These are phyloP conservation scores for Chelonoidis abingdonii DNA, from an alignment of 2,113 vertebrate genomes.

Conservation along the genomic window DNA sequence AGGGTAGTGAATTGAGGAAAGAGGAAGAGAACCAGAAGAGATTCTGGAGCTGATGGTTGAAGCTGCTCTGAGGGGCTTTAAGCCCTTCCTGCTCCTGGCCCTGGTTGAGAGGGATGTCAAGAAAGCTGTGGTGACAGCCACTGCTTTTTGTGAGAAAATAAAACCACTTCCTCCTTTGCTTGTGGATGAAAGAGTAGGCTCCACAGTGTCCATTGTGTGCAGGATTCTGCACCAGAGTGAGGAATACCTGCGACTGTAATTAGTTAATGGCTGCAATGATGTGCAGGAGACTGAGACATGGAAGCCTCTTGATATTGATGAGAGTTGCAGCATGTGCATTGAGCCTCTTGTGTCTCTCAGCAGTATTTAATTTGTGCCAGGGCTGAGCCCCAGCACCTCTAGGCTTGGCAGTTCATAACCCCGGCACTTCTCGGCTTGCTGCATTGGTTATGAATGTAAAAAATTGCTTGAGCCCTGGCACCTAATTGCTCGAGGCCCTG, in stretches of 20 bases:
- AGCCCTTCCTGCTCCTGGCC: not conserved
- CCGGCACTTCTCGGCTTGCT: too few species aligned
- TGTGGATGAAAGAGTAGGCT: not conserved
- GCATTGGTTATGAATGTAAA: too few species aligned
- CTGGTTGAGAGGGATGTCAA: not conserved
- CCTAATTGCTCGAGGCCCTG: too few species aligned
- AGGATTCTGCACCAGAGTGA: not conserved
- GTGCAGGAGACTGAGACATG: not conserved
- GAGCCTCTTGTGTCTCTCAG: not conserved
- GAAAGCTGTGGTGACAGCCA: not conserved
- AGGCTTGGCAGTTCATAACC: too few species aligned
- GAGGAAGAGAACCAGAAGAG: slow-evolving; percentile 11
- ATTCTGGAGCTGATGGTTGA: not conserved
- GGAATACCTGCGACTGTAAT: not conserved
- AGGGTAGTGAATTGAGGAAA: slow-evolving; percentile 17
- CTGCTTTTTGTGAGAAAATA: not conserved
- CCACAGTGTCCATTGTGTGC: not conserved
- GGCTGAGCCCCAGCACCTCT: too few species aligned
- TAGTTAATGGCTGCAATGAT: not conserved
- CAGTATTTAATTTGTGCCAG: too few species aligned
- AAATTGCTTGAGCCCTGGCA: too few species aligned
- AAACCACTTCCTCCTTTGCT: not conserved
- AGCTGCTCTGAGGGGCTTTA: not conserved
- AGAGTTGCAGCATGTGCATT: fast-evolving
- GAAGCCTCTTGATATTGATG: not conserved